phyloP scores from a whole-genome alignment of 2,797 vertebrate species.

The Gallinago solitaria region DNA sequence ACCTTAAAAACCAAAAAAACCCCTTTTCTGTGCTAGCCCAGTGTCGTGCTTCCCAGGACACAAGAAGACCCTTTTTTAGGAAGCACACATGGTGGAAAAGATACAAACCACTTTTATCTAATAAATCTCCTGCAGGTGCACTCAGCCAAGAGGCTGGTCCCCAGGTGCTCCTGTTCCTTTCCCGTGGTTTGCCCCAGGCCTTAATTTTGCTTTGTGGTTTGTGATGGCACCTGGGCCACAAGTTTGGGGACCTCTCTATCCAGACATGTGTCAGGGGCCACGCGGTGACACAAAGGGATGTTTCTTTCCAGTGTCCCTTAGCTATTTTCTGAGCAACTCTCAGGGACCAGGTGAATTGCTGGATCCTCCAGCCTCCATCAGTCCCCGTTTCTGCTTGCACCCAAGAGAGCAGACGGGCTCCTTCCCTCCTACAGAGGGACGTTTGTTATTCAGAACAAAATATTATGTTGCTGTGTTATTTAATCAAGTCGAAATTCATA shows the following conservation, averaged over 20 bases:
- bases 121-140: not conserved
- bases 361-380: not conserved
- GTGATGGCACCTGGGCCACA: not conserved
- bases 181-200: not conserved
- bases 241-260: not conserved
- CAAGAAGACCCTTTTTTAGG: not conserved
- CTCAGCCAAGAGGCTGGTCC: not conserved
- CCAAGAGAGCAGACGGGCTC: not conserved
- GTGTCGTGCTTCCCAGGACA: not conserved
- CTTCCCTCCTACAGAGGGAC: not conserved
- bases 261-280: not conserved
- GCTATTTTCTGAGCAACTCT: not conserved
- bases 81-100: not conserved
- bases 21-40: rapidly evolving
- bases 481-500: conserved; percentile 60
- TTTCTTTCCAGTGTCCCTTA: not conserved
- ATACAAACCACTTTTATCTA: not conserved
- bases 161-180: not conserved
- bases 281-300: rapidly evolving
- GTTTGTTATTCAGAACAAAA: conserved; percentile 22
- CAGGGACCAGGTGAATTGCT: not conserved
- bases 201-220: not conserved
- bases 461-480: not conserved
- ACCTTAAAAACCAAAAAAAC: too few relatives aligned
- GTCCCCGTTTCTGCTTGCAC: not conserved